A percentile compares a stretch with the other conserved stretches of the same genome.
phyloP scores from a whole-genome alignment of 2,113 vertebrate genomes.

The Pyxicephalus adspersus region DNA sequence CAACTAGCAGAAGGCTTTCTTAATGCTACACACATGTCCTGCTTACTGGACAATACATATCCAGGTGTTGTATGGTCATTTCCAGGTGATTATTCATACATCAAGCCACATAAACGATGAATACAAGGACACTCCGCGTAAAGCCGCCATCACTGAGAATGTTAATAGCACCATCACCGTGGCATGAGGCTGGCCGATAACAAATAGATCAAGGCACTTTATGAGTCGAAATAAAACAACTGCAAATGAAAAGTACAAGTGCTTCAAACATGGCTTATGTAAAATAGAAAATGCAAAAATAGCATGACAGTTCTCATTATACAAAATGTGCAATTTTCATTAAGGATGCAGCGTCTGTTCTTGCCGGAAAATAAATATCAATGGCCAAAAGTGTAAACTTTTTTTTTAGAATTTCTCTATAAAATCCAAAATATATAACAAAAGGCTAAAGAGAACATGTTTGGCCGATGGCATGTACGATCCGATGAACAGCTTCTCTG shows the following conservation, averaged over 20 bases:
- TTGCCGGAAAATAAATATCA: slow-evolving; percentile 3
- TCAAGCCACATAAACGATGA: slow-evolving; percentile 12
- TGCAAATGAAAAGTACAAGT: slow-evolving; percentile 65
- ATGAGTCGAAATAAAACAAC: slow-evolving; percentile 69
- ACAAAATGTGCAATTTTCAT: slow-evolving; percentile 49
- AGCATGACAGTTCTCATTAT: slow-evolving; percentile 33
- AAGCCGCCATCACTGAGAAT: slow-evolving; percentile 66
- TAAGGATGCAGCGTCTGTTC: slow-evolving; percentile 3
- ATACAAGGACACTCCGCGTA: not conserved
- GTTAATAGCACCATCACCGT: slow-evolving; percentile 74
- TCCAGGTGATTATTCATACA: not conserved
- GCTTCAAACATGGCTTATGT: slow-evolving; percentile 62
- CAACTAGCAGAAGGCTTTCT: not conserved
- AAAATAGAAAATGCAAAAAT: slow-evolving; percentile 64
- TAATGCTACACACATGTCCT: not conserved
- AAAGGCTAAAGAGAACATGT: slow-evolving; percentile 57
- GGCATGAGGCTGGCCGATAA: slow-evolving; percentile 65
- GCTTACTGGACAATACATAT: not conserved
- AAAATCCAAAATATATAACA: slow-evolving; percentile 57
- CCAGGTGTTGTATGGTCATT: not conserved
- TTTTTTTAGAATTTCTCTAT: slow-evolving; percentile 56
- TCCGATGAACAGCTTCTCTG: not conserved
- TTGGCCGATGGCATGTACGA: slow-evolving; percentile 58
- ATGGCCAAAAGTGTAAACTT: slow-evolving; percentile 52
- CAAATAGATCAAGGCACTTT: slow-evolving; percentile 79